phyloP scores from a whole-genome alignment of 2,888 invertebrate species.

The Ephialtes manifestator region DNA sequence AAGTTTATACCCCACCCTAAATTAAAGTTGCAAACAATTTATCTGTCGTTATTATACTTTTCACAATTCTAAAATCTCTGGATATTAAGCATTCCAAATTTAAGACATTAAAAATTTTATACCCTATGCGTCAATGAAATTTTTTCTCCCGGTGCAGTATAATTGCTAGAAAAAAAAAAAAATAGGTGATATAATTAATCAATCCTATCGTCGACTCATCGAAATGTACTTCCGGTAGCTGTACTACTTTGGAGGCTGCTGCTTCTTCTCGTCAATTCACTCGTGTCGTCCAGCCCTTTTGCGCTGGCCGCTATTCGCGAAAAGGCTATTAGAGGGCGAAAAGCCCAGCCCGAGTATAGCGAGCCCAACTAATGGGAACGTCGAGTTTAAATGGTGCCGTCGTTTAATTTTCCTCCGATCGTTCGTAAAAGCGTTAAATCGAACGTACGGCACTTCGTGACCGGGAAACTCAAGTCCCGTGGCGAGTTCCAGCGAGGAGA shows the following conservation, averaged over 20 bases:
- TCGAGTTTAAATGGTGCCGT: constrained; percentile 60
- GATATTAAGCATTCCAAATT: too few species aligned
- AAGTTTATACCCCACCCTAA: too few species aligned
- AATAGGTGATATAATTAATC: neutral
- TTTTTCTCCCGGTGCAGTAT: neutral
- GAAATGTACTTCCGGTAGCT: neutral
- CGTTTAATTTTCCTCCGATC: constrained; percentile 66
- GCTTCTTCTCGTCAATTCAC: constrained; percentile 22
- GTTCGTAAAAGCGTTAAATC: constrained; percentile 65
- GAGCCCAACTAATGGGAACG: constrained; percentile 43
- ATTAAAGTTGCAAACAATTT: too few species aligned
- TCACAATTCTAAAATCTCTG: too few species aligned
- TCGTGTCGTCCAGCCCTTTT: constrained; percentile 20
- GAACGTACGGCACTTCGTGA: constrained; percentile 66
- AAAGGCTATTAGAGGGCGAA: constrained; percentile 38
- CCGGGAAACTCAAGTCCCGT: constrained; percentile 55
- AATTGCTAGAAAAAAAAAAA: neutral
- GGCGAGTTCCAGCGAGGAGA: neutral
- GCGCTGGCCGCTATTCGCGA: constrained; percentile 1
- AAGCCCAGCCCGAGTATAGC: constrained; percentile 3
- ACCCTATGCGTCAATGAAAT: too few species aligned
- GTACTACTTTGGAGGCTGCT: neutral
- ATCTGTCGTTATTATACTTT: too few species aligned
- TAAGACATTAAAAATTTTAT: too few species aligned
- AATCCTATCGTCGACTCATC: neutral